These are phyloP conservation scores for Drosophila fulvimacula DNA, from an alignment of 2,888 invertebrate genomes.

Conservation along the genomic window DNA sequence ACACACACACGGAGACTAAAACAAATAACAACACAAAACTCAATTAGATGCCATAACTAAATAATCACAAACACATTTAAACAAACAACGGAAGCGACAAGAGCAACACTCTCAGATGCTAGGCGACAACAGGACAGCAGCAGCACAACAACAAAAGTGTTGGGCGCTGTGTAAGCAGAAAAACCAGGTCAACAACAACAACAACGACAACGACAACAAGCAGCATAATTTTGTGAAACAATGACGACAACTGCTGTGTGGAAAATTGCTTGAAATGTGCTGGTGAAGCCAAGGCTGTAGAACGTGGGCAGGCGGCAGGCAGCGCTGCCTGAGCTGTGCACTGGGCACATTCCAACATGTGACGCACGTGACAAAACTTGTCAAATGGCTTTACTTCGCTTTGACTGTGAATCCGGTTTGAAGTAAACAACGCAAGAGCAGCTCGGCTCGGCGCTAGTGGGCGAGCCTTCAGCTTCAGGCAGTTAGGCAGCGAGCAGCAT, in stretches of 20 bases:
- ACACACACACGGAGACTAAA: constrained; percentile 12
- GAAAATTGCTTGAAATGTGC: constrained; percentile 69
- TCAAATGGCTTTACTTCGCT: constrained; percentile 76
- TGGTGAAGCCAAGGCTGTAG: constrained; percentile 46
- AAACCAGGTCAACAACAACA: constrained; percentile 66
- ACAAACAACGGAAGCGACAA: constrained; percentile 62
- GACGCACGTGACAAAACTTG: constrained; percentile 80
- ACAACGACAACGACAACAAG: constrained; percentile 20
- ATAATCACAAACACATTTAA: constrained; percentile 79
- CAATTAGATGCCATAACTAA: constrained; percentile 79
- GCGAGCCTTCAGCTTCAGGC: neutral
- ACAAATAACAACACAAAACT: constrained; percentile 63
- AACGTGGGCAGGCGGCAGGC: neutral
- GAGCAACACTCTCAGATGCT: constrained; percentile 53
- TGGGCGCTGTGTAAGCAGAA: constrained; percentile 40
- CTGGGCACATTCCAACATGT: constrained; percentile 69
- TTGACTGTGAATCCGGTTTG: constrained; percentile 61
- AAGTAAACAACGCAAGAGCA: constrained; percentile 52
- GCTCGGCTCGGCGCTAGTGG: neutral
- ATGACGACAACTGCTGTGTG: constrained; percentile 65
- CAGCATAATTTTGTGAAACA: constrained; percentile 67
- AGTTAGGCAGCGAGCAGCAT: constrained; percentile 16
- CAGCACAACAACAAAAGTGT: constrained; percentile 29
- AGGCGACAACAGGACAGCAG: constrained; percentile 32
- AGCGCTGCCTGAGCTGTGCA: constrained; percentile 5